Evolutionary conservation across 1,140 invertebrate genomes (phyloP), one percentile per base, ranked within the genome.

Genomic region (Sarcophaga bullata): DNA sequence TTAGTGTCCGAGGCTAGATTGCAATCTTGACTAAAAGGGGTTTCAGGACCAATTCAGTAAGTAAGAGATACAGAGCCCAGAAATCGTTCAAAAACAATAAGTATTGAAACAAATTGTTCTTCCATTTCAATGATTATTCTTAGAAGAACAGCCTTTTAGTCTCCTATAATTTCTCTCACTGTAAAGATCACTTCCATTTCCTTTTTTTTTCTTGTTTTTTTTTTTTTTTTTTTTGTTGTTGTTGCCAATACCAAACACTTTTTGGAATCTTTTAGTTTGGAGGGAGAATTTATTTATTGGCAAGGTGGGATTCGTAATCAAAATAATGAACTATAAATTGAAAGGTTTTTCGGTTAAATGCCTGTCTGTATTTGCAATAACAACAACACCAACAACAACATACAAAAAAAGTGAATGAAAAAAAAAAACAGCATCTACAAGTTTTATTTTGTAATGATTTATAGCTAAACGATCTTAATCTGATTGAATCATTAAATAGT

Each of bases 251-350:
- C n/a, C n/a, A 37, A 37, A 37, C 1, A 37, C 1, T 37, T 37
- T 37, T 37, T 37, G 25, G 6, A 13, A 58, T 58, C 25, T 37
- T 58, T 58, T 58, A 25, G 62, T 68, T 68, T 68, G 1, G 62
- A 25, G 62, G 62, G 62, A 68, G 62, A 68, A 68, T 68, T 68
- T 68, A 68, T 19, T 25, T 68, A 68, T 37, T 68, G 62, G 62
- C 46, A 78, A 78, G 75, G 75, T 52, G 75, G 48, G 48, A 68
- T 25, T 78, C 48, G 17, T 78, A 78, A 78, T 78, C 75, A 78
- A 78, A 78, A 78, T 78, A 78, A 78, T 78, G 75, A 78, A 78
- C 75, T 78, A 78, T 78, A 78, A 78, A 78, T 78, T 78, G 75
- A 78, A 78, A 78, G 75, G 75, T 52, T 78, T 49, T 78, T 78